A percentile compares a stretch with the other conserved stretches of the same genome.
These are phyloP conservation scores for Chaetorhynchus papuensis DNA, from an alignment of 2,113 vertebrate genomes.

Conservation along the genomic window DNA sequence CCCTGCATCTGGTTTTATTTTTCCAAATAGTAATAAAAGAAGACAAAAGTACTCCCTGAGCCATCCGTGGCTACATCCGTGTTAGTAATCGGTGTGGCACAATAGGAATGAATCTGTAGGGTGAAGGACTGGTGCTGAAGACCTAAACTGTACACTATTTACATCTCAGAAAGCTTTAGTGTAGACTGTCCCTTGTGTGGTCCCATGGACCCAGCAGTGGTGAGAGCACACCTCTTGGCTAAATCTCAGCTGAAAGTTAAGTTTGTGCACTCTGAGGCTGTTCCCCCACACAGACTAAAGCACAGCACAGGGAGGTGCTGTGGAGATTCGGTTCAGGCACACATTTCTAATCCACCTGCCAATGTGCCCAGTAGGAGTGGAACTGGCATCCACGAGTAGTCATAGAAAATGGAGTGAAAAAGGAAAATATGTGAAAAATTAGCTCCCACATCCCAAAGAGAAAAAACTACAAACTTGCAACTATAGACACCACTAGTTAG, in stretches of 20 bases:
- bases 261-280: neutral
- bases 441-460: neutral
- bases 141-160: neutral
- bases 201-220: neutral
- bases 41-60: neutral
- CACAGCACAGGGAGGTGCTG: neutral
- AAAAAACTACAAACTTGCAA: neutral
- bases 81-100: neutral
- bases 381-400: neutral
- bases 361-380: neutral
- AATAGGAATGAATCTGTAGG: neutral
- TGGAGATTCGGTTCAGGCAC: rapidly evolving
- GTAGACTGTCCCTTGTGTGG: neutral
- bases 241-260: neutral
- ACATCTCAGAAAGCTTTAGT: neutral
- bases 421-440: neutral
- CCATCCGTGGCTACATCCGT: neutral
- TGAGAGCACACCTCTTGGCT: neutral
- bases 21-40: neutral
- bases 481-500: neutral
- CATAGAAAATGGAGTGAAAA: neutral
- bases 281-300: neutral
- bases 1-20: neutral
- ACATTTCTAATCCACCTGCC: neutral
- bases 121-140: neutral